A percentile compares a stretch with the other conserved stretches of the same genome.
Conservation (phyloP, 2,113 vertebrate genomes). For the Corythaeola cristata region DNA sequence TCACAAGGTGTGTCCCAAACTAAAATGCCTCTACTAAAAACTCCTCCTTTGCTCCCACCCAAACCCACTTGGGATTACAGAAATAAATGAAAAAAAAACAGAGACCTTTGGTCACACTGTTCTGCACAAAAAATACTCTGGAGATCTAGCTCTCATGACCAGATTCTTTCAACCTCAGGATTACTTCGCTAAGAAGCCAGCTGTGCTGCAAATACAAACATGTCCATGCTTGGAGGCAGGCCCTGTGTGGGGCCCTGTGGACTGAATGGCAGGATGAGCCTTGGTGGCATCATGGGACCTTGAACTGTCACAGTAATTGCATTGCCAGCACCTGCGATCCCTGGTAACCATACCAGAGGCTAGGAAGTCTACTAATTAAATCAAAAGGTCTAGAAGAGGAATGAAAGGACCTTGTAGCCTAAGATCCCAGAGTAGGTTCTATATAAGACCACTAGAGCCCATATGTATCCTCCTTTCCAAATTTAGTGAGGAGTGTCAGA, state of each 20-base stretch:
- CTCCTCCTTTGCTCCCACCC: background rate
- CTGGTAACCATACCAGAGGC: background rate
- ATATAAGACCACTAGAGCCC: fast-evolving
- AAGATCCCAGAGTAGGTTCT: background rate
- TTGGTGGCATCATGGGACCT: background rate
- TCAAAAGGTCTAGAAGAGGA: background rate
- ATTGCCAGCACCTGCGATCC: no score
- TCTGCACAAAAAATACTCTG: background rate
- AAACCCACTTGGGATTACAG: background rate
- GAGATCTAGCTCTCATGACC: background rate
- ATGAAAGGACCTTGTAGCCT: background rate
- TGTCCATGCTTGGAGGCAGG: background rate
- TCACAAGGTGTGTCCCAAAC: background rate
- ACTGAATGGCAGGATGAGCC: background rate
- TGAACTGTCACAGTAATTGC: background rate
- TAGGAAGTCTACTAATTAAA: background rate
- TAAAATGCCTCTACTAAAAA: background rate
- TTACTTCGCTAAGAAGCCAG: background rate
- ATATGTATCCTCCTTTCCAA: background rate
- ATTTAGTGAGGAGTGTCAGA: background rate
- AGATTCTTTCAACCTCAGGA: background rate
- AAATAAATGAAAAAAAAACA: background rate
- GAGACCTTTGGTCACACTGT: background rate
- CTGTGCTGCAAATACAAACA: background rate
- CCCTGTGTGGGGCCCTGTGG: background rate